Evolutionary conservation across 1,140 invertebrate genomes (phyloP).

Genomic region (Drepana arcuata): DNA sequence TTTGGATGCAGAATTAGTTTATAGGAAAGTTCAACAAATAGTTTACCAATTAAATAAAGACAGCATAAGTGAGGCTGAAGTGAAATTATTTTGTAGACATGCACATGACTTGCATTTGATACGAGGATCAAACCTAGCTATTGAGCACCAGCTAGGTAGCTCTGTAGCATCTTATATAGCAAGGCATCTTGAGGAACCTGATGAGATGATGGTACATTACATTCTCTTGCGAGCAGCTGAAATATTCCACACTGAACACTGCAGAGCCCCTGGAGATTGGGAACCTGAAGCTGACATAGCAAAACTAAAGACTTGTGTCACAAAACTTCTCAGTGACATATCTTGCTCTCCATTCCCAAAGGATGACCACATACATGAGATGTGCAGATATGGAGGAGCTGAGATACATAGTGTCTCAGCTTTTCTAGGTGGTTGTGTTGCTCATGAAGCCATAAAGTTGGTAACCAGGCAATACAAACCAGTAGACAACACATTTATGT

Average conservation of each 20-base stretch:
- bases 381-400: constrained; percentile 93
- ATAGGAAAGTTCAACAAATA: constrained; percentile 84
- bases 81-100: constrained; percentile 90
- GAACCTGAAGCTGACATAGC: constrained; percentile 92
- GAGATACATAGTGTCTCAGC: constrained; percentile 97
- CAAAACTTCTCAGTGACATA: constrained; percentile 89
- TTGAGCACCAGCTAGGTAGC: constrained; percentile 79
- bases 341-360: constrained; percentile 83
- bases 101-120: constrained; percentile 84
- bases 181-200: constrained; percentile 75
- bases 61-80: constrained; percentile 83
- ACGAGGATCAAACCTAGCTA: constrained; percentile 83
- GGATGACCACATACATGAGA: constrained; percentile 96
- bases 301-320: constrained; percentile 85
- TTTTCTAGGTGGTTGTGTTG: constrained; percentile 92
- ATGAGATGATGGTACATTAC: constrained; percentile 92
- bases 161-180: constrained; percentile 54
- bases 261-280: constrained; percentile 91
- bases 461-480: constrained; percentile 97
- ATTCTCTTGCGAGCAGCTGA: constrained; percentile 93
- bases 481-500: constrained; percentile 95
- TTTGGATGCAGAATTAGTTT: constrained; percentile 86
- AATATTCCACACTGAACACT: constrained; percentile 90
- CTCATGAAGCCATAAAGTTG: constrained; percentile 98
- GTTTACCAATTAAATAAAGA: constrained; percentile 83